Evolutionary conservation across 1,140 invertebrate genomes (phyloP), one percentile per base, ranked within the genome.

Genomic region (Drosophila saltans): DNA sequence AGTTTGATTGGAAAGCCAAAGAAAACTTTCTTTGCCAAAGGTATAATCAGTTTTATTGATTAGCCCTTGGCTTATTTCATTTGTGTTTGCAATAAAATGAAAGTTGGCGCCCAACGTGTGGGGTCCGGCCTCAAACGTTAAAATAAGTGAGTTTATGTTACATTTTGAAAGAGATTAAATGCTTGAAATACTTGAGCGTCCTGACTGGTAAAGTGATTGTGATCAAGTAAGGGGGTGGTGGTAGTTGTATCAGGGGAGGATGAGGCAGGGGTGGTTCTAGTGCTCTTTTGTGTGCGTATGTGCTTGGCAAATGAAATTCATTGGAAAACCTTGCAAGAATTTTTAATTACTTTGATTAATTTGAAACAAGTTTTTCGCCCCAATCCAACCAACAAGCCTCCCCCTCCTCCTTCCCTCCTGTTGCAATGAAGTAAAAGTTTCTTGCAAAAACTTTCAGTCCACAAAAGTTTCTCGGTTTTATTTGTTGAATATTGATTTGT

Each of bases 291-390:
- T 39, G 36, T 59, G 55, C 55, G 66, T 68, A 60, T 68, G 66
- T 59, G 66, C 66, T 68, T 52, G 40, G 69, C 58, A 68, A 62
- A 62, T 28, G 48, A 63, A 63, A 69, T 69, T 55, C 41, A 69
- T 59, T 40, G 66, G 16, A 69, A 68, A 52, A 58, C 33, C 66
- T 45, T 40, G 40, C 40, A 57, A 63, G 40, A 69, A 69, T 63
- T 57, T 73, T 73, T 73, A 69, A 73, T 73, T 64, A 73, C 52
- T 63, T 73, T 68, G 41, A 73, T 69, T 73, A 40, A 73, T 64
- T 70, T 74, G 43, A 60, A 74, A 56, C 66, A 70, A 65, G 67
- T 60, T 70, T 65, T 57, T 26, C 10, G 10, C 4, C 33, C 10
- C 16, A 16, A 10, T 4, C 10, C 40, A 11, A 52, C 26, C 30